Conservation (phyloP, 2,113 vertebrate genomes). For the Oncorhynchus gorbuscha region DNA sequence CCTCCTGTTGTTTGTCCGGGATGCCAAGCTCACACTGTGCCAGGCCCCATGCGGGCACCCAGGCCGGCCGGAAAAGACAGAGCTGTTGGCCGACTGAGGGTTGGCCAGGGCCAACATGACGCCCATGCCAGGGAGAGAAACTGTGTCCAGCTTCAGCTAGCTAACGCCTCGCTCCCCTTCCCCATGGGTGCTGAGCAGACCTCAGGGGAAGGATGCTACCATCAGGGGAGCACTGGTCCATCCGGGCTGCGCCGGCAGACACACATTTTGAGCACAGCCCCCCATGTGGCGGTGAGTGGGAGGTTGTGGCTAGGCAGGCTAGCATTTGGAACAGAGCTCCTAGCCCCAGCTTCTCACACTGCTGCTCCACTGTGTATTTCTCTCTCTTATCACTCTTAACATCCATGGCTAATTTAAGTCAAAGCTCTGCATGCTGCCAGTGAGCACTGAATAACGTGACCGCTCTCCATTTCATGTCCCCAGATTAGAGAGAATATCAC, state of each 20-base stretch:
- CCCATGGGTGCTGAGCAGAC: constrained; percentile 36
- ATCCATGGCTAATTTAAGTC: constrained; percentile 56
- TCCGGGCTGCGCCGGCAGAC: constrained; percentile 51
- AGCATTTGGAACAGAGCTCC: constrained; percentile 29
- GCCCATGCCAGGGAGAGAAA: constrained; percentile 60
- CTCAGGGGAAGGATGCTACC: constrained; percentile 61
- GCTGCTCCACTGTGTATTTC: not conserved
- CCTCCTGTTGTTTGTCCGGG: constrained; percentile 66
- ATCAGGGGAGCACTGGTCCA: constrained; percentile 57
- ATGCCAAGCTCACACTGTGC: constrained; percentile 65
- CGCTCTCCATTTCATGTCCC: not conserved
- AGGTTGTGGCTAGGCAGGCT: constrained; percentile 26
- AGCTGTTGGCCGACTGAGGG: constrained; percentile 60
- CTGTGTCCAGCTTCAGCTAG: constrained; percentile 30
- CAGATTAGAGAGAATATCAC: not conserved
- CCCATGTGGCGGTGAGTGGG: constrained; percentile 52
- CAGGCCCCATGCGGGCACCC: constrained; percentile 67
- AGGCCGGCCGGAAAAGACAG: constrained; percentile 72
- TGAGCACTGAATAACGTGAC: constrained; percentile 21
- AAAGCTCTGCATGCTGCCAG: constrained; percentile 28
- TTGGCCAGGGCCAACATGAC: constrained; percentile 42
- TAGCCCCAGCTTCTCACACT: constrained; percentile 27
- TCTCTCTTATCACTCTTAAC: constrained; percentile 8
- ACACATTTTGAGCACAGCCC: constrained; percentile 6
- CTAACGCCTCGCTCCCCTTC: constrained; percentile 21